Percentiles rank a stretch among this genome's conserved stretches.
These are phyloP conservation scores for Zosterops japonicus DNA, from an alignment of 2,113 vertebrate species.

Conservation along the genomic window DNA sequence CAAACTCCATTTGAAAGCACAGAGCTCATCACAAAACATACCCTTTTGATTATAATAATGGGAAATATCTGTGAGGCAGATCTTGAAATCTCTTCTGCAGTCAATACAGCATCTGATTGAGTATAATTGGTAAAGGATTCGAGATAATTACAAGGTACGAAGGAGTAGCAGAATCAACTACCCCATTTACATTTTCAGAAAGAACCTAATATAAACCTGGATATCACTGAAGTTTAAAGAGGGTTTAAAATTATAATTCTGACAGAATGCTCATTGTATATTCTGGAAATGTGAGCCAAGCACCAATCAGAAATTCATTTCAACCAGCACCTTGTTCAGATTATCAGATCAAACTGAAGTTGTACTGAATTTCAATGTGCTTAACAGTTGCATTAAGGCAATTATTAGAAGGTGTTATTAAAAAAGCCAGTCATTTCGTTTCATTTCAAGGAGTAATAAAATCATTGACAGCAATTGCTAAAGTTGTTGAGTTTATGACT, in stretches of 20 bases:
- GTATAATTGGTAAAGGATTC: slow-evolving; percentile 5
- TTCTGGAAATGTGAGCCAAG: not conserved
- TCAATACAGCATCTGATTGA: not conserved
- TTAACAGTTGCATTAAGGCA: slow-evolving; percentile 6
- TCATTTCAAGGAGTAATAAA: slow-evolving; percentile 7
- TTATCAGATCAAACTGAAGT: not conserved
- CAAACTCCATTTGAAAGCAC: not conserved
- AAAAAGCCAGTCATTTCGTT: not conserved
- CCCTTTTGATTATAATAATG: slow-evolving; percentile 7
- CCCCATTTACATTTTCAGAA: not conserved
- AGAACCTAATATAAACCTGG: not conserved
- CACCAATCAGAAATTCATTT: not conserved
- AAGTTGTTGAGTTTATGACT: slow-evolving; percentile 40
- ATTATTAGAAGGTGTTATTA: slow-evolving; percentile 7
- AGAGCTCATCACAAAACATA: not conserved
- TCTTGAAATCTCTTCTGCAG: slow-evolving; percentile 12
- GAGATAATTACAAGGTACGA: slow-evolving; percentile 12
- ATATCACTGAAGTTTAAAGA: not conserved
- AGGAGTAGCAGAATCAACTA: not conserved
- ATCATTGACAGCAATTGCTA: not conserved
- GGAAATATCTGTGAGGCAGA: not conserved
- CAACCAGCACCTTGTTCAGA: not conserved
- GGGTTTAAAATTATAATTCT: not conserved
- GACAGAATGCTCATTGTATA: not conserved
- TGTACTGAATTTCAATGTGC: not conserved